Evolutionary conservation across 2,888 invertebrate species (phyloP), one percentile per base, ranked within the genome.

Genomic region (Branchipolynoe longqiensis): DNA sequence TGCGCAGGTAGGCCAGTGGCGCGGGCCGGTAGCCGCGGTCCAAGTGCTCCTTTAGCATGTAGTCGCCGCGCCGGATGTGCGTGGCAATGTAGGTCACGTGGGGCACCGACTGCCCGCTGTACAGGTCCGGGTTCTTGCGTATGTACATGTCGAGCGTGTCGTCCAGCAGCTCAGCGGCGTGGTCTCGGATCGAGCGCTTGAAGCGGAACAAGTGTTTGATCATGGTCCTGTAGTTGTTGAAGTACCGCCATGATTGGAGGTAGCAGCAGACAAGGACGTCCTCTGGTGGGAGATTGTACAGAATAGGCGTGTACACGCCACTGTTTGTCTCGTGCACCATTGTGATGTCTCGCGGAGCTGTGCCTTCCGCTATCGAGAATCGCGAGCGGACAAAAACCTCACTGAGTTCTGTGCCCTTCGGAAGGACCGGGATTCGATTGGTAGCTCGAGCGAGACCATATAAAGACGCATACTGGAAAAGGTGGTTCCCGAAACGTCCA

Each of bases 181-280:
- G 85, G 4, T 56, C 38, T 12, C 25, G 14, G 8, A 85, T 22
- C 25, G 54, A 8, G 1, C 28, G 54, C 56, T 82, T 83, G 56
- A 87, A 87, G 38, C 31, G 58, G 36, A 85, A 85, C n/a, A 86
- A 54, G n/a, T 69, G n/a, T 18, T 85, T 56, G 36, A 87, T 38
- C n/a, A 82, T 85, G 18, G 56, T n/a, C 28, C 33, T 62, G 40
- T 56, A 86, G 22, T 85, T 83, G 22, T 56, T 56, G 59, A 87
- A 87, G 81, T 87, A 87, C 36, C 54, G 74, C 87, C 87, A 87
- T 0, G 87, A 87, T 74, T 87, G 87, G 83, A 85, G 74, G 59
- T 85, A 87, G 31, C 87, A 86, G 56, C 69, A 59, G 25, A 87
- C n/a, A 28, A 82, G 48, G 54, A 86, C 64, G 31, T 38, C 85